A percentile compares a stretch with the other conserved stretches of the same genome.
phyloP scores from a whole-genome alignment of 2,797 vertebrate species.

The Pseudochaenichthys georgianus region DNA sequence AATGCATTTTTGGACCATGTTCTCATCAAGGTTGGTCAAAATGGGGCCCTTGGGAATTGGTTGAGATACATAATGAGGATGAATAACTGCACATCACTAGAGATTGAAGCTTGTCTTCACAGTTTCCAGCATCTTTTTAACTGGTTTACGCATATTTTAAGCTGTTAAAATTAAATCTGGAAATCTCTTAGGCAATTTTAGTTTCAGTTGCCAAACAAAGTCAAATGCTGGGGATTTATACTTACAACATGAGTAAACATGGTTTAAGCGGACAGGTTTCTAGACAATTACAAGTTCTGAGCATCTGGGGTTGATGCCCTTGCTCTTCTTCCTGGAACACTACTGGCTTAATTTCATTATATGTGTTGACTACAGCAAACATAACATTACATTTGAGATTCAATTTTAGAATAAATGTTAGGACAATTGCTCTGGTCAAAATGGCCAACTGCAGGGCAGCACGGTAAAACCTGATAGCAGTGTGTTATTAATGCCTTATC shows the following conservation, averaged over 20 bases:
- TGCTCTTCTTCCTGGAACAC: too few species aligned
- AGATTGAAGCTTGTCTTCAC: constrained; percentile 55
- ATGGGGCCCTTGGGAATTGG: constrained; percentile 78
- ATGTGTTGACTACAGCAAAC: too few species aligned
- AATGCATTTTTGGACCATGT: constrained; percentile 40
- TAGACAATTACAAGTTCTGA: too few species aligned
- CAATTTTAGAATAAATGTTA: too few species aligned
- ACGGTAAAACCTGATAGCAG: too few species aligned
- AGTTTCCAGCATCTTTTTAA: constrained; percentile 40
- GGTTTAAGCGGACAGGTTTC: neutral
- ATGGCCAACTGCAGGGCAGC: too few species aligned
- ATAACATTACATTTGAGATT: too few species aligned
- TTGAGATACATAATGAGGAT: constrained; percentile 69
- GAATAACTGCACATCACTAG: constrained; percentile 40
- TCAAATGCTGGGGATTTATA: neutral
- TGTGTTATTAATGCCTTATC: too few species aligned
- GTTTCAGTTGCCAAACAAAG: constrained; percentile 31
- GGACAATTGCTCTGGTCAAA: too few species aligned
- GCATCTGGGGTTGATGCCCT: too few species aligned
- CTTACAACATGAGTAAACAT: constrained; percentile 9
- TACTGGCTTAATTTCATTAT: too few species aligned
- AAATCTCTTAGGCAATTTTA: constrained; percentile 22
- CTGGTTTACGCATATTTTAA: constrained; percentile 57
- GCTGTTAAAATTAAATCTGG: constrained; percentile 24
- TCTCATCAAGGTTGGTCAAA: constrained; percentile 69